Percentiles rank a stretch among this genome's conserved stretches.
Conservation (phyloP, 2,888 invertebrate genomes). For the Hirtodrosophila cameraria region DNA sequence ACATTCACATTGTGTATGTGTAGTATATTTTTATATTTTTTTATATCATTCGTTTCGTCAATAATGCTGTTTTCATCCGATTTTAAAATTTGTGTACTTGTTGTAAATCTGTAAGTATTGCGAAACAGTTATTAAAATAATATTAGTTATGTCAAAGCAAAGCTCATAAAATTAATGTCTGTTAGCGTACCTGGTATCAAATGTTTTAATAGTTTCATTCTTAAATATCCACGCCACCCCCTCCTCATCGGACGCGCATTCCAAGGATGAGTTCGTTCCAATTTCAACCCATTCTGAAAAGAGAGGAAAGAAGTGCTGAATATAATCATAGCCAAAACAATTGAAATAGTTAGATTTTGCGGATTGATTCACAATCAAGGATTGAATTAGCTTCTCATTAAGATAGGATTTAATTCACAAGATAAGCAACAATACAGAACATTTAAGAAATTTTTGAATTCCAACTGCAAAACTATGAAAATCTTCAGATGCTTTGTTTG, state of each 20-base stretch:
- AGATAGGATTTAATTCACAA: too few relatives aligned
- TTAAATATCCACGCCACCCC: constrained; percentile 87
- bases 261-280: constrained; percentile 85
- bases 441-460: too few relatives aligned
- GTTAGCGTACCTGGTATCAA: constrained; percentile 83
- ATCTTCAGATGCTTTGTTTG: too few relatives aligned
- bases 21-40: constrained; percentile 83
- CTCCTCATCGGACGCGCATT: constrained; percentile 85
- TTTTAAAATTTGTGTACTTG: constrained; percentile 31
- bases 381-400: too few relatives aligned
- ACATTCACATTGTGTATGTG: constrained; percentile 86
- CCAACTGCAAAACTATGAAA: too few relatives aligned
- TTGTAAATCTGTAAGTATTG: constrained; percentile 62
- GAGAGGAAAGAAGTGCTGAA: background rate
- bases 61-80: constrained; percentile 35
- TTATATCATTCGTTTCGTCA: constrained; percentile 33
- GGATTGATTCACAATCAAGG: too few relatives aligned
- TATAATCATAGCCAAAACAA: too few relatives aligned
- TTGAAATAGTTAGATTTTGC: too few relatives aligned
- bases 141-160: too few relatives aligned
- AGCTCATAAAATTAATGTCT: background rate
- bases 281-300: constrained; percentile 79
- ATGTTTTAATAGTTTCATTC: constrained; percentile 85
- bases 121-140: too few relatives aligned
- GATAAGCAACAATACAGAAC: too few relatives aligned